Percentiles rank a stretch among this genome's conserved stretches.
Conservation (phyloP, 2,888 invertebrate genomes). For the Drosophila peninsularis region DNA sequence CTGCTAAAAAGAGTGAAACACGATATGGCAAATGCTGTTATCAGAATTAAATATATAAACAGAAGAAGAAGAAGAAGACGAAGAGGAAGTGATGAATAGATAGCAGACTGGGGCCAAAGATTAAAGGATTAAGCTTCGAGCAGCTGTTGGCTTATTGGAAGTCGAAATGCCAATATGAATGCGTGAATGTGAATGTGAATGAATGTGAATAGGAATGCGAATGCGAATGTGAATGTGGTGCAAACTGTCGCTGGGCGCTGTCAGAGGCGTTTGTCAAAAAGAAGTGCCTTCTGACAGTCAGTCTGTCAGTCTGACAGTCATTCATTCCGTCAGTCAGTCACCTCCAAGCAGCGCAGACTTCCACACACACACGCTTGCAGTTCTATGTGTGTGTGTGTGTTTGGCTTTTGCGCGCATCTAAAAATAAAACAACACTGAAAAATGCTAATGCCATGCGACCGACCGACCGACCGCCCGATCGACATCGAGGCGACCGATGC, state of each 20-base stretch:
- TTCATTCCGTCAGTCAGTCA: conserved; percentile 38
- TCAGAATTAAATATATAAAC: neutral
- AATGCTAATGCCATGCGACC: conserved; percentile 77
- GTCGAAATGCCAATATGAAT: conserved; percentile 1
- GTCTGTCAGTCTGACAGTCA: conserved; percentile 37
- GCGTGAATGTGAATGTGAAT: neutral
- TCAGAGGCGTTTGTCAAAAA: too few relatives aligned
- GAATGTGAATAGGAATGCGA: conserved; percentile 15
- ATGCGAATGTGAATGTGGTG: conserved; percentile 30
- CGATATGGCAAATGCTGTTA: conserved; percentile 2
- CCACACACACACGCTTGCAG: conserved; percentile 44
- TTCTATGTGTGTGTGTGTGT: conserved; percentile 32
- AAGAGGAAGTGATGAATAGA: neutral
- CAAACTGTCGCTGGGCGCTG: conserved; percentile 52
- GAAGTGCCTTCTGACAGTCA: conserved; percentile 53
- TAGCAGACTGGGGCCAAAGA: neutral
- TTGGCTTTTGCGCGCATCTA: conserved; percentile 72
- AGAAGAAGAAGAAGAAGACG: too few relatives aligned
- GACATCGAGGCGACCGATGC: conserved; percentile 75
- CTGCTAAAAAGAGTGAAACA: conserved; percentile 10
- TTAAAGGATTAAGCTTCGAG: neutral
- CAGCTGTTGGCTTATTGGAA: conserved; percentile 3
- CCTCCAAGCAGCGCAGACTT: conserved; percentile 67
- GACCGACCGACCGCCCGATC: conserved; percentile 65
- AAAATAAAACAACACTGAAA: conserved; percentile 79